Conservation (phyloP, 2,797 vertebrate genomes). For the Babyrousa celebensis region DNA sequence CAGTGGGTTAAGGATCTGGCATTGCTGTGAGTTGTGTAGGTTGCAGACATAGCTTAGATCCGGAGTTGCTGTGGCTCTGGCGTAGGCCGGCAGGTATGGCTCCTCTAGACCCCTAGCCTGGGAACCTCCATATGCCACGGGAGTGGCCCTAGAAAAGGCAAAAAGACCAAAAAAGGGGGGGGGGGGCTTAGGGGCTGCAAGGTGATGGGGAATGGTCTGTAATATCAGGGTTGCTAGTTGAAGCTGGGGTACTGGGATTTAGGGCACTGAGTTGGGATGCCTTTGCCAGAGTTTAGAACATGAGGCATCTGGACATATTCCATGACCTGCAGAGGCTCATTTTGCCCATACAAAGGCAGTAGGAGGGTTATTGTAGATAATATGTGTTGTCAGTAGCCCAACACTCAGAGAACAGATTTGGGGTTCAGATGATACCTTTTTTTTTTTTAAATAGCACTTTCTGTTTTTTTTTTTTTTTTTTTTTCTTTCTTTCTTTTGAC, state of each 20-base stretch:
- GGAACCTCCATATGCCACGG: no score
- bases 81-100: no score
- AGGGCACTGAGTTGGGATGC: background rate
- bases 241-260: background rate
- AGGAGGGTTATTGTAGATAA: background rate
- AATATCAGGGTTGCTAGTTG: background rate
- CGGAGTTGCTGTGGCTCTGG: no score
- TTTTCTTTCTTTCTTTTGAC: no score
- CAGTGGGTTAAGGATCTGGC: no score
- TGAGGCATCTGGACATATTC: background rate
- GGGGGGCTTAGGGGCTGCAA: slow-evolving; percentile 2
- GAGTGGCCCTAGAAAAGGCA: no score
- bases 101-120: no score
- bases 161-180: no score
- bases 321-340: background rate
- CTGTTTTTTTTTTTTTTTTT: no score
- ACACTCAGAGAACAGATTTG: background rate
- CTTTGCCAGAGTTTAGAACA: slow-evolving; percentile 55
- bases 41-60: no score
- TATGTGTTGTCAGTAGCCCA: background rate
- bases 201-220: slow-evolving; percentile 21
- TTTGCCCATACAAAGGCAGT: slow-evolving; percentile 25
- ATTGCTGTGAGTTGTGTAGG: no score
- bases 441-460: no score
- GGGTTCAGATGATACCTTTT: background rate